Evolutionary conservation across 2,113 vertebrate genomes (phyloP).

Genomic region (Euleptes europaea): DNA sequence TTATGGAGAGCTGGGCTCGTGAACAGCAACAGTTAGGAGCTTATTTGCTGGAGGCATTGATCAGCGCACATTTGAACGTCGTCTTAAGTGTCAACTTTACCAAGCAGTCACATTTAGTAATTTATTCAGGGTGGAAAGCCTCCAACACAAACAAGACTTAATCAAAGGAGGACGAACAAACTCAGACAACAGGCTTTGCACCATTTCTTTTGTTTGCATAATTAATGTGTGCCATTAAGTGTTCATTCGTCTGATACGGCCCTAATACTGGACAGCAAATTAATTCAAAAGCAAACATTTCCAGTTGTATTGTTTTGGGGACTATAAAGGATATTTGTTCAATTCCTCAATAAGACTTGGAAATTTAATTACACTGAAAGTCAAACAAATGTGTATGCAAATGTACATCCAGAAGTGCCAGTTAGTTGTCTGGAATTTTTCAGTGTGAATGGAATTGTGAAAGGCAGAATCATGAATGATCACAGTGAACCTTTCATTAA

Average conservation of each 20-base stretch:
- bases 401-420: constrained; percentile 46
- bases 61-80: constrained; percentile 26
- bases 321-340: constrained; percentile 52
- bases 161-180: constrained; percentile 48
- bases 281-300: constrained; percentile 65
- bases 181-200: constrained; percentile 44
- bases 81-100: constrained; percentile 44
- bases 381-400: constrained; percentile 58
- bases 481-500: constrained; percentile 13
- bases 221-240: constrained; percentile 66
- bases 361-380: constrained; percentile 73
- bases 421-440: constrained; percentile 51
- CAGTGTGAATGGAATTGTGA: constrained; percentile 37
- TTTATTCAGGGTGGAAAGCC: constrained; percentile 52
- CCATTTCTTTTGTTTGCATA: constrained; percentile 64
- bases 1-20: constrained; percentile 7
- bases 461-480: constrained; percentile 9
- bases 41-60: constrained; percentile 27
- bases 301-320: constrained; percentile 57
- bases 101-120: constrained; percentile 37
- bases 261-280: constrained; percentile 52
- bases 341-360: constrained; percentile 54
- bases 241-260: constrained; percentile 54
- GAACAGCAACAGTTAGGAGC: constrained; percentile 35
- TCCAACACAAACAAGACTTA: constrained; percentile 39